Conservation (phyloP, 1,140 invertebrate genomes). For the Bradysia coprophila region DNA sequence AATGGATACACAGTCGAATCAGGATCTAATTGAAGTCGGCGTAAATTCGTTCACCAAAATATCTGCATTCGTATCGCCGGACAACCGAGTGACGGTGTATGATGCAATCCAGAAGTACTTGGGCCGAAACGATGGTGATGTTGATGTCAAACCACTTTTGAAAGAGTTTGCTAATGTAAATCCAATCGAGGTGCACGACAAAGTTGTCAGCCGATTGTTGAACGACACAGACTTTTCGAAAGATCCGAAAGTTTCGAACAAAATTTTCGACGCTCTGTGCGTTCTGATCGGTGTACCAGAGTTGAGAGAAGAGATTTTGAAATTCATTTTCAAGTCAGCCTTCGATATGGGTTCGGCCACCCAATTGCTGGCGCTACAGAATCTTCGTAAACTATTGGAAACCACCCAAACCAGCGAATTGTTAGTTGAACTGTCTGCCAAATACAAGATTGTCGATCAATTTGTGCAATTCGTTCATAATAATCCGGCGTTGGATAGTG, state of each 20-base stretch:
- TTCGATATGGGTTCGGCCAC: too few relatives aligned
- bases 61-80: constrained; percentile 11
- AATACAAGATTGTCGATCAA: neutral
- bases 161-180: constrained; percentile 12
- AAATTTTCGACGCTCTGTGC: neutral
- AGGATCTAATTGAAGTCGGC: constrained; percentile 14
- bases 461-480: neutral
- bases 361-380: neutral
- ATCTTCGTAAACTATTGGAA: neutral
- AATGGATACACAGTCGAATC: constrained; percentile 8
- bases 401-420: neutral
- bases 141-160: constrained; percentile 13
- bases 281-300: neutral
- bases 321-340: neutral
- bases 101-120: constrained; percentile 14
- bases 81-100: constrained; percentile 15
- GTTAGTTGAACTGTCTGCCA: neutral
- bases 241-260: neutral
- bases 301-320: neutral
- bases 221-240: neutral
- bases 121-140: constrained; percentile 12
- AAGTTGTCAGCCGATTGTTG: neutral
- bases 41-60: constrained; percentile 12
- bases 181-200: constrained; percentile 15
- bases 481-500: neutral